Evolutionary conservation across 37 sponge, comb jelly and placozoan genomes (phyloP).

Genomic region (Tethya wilhelma): DNA sequence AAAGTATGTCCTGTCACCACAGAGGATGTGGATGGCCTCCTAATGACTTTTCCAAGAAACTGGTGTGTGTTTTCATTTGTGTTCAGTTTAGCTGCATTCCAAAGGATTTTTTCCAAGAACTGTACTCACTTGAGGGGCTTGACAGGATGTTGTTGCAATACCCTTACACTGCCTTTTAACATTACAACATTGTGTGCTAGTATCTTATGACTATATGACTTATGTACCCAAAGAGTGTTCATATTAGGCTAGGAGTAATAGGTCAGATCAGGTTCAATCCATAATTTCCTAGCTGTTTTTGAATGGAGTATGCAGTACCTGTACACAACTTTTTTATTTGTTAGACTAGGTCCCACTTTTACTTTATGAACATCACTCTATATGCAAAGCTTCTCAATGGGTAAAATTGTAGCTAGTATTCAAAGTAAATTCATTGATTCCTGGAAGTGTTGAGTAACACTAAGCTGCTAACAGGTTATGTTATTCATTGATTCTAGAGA

Average conservation of each 20-base stretch:
- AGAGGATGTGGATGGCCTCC: background rate
- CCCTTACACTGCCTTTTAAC: too few species aligned
- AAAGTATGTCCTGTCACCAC: background rate
- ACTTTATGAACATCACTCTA: background rate
- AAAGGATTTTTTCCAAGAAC: slow-evolving; percentile 33
- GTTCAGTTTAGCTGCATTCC: slow-evolving; percentile 5
- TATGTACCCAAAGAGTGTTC: too few species aligned
- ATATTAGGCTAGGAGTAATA: too few species aligned
- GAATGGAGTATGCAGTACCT: too few species aligned
- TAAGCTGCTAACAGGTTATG: background rate
- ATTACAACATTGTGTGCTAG: too few species aligned
- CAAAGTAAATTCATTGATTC: background rate
- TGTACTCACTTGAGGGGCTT: background rate
- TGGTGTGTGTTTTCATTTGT: background rate
- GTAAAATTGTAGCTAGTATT: too few species aligned
- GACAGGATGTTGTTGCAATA: slow-evolving; percentile 14
- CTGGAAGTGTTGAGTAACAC: slow-evolving; percentile 9
- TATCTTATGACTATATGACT: too few species aligned
- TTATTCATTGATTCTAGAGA: background rate
- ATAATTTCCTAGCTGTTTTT: too few species aligned
- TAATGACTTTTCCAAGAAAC: slow-evolving; percentile 23
- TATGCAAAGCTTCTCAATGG: too few species aligned
- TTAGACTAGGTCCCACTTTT: too few species aligned
- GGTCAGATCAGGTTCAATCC: too few species aligned
- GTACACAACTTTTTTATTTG: too few species aligned